Evolutionary conservation across 2,113 vertebrate genomes (phyloP).

Genomic region (Odontesthes bonariensis): DNA sequence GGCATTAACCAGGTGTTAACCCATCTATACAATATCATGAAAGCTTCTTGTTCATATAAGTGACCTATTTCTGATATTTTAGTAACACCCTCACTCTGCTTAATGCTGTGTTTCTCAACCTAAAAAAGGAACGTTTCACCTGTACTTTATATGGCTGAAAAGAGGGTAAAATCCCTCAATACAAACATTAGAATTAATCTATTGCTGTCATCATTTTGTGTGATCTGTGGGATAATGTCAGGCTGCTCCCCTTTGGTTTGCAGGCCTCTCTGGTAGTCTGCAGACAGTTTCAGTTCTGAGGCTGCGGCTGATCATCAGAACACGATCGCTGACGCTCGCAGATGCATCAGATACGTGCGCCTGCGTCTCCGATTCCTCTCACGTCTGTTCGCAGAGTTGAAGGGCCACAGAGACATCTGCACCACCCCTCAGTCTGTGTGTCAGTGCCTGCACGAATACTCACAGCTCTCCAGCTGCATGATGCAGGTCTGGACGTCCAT

Average conservation of each 20-base stretch:
- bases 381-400: conserved; percentile 41
- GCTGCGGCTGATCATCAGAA: no score
- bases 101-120: no score
- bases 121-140: no score
- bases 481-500: conserved; percentile 99
- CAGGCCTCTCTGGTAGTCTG: not conserved
- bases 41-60: no score
- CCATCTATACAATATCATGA: no score
- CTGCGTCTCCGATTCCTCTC: conserved; percentile 32
- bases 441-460: conserved; percentile 69
- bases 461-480: conserved; percentile 99
- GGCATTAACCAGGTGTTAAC: no score
- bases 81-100: no score
- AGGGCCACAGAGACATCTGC: conserved; percentile 51
- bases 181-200: no score
- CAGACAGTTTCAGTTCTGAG: no score
- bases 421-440: conserved; percentile 1
- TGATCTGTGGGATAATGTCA: not conserved
- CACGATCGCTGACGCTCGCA: not conserved
- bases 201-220: not conserved
- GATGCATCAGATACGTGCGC: not conserved
- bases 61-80: no score
- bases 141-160: no score
- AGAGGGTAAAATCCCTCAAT: no score
- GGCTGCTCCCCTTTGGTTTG: not conserved